These are phyloP conservation scores for Sarcophaga peregrina DNA, from an alignment of 1,140 invertebrate species.

Conservation along the genomic window DNA sequence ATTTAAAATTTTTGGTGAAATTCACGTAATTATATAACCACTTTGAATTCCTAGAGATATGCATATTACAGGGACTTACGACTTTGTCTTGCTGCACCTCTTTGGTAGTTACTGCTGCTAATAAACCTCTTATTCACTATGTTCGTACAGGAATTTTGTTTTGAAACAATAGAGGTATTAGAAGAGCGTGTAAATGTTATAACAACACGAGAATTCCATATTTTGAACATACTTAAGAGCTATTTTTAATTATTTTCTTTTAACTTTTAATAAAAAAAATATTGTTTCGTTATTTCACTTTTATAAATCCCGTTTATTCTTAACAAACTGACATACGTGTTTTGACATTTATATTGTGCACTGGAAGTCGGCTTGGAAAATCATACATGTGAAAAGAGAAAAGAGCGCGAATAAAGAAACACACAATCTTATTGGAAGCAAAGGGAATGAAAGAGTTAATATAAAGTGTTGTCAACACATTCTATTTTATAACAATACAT, in stretches of 20 bases:
- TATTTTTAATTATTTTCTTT: neutral
- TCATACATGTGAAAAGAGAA: neutral
- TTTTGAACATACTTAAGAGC: conserved; percentile 24
- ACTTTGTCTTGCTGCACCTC: neutral
- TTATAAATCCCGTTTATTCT: neutral
- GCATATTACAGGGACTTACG: neutral
- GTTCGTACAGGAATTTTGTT: neutral
- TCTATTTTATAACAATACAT: too few species aligned
- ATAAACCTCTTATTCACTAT: neutral
- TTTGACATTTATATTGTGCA: neutral
- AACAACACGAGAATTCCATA: conserved; percentile 17
- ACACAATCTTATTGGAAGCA: neutral
- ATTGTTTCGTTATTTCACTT: neutral
- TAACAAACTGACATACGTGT: neutral
- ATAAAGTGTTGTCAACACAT: too few species aligned
- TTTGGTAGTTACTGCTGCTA: neutral
- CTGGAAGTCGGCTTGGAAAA: conserved; percentile 31
- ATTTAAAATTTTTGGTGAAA: conserved; percentile 33
- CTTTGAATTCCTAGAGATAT: neutral
- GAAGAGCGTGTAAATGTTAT: conserved; percentile 17
- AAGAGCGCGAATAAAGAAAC: neutral
- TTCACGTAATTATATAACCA: conserved; percentile 14
- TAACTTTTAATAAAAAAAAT: neutral
- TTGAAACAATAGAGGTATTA: neutral
- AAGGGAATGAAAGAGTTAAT: neutral